Percentiles rank a stretch among this genome's conserved stretches.
Evolutionary conservation across 2,797 vertebrate genomes (phyloP).

Genomic region (Dicrostonyx torquatus): DNA sequence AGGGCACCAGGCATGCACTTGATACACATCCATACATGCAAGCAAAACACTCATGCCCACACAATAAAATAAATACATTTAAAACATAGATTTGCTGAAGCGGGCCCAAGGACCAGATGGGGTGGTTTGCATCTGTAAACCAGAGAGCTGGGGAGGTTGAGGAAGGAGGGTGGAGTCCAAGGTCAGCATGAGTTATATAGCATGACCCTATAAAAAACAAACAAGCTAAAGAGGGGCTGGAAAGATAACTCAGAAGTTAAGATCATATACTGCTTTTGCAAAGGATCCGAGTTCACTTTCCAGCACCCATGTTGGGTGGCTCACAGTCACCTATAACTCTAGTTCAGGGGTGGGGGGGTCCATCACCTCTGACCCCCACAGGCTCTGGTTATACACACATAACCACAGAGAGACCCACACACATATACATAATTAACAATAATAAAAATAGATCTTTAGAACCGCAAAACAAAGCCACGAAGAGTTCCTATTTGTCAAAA

Average conservation of each 20-base stretch:
- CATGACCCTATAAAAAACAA: background rate
- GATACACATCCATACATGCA: background rate
- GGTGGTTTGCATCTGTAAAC: background rate
- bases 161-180: background rate
- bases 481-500: constrained; percentile 49
- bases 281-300: background rate
- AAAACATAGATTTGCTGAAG: constrained; percentile 20
- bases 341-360: background rate
- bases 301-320: background rate
- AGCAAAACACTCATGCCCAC: background rate
- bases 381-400: background rate
- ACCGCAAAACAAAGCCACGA: background rate
- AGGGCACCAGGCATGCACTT: background rate
- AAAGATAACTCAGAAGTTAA: background rate
- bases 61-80: background rate
- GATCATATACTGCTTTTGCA: background rate
- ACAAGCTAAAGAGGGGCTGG: background rate
- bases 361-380: background rate
- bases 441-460: background rate
- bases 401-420: background rate
- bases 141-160: background rate
- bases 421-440: background rate
- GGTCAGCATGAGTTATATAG: background rate
- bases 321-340: background rate
- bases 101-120: background rate